phyloP scores from a whole-genome alignment of 2,113 vertebrate species.

The Dicaeum eximium region DNA sequence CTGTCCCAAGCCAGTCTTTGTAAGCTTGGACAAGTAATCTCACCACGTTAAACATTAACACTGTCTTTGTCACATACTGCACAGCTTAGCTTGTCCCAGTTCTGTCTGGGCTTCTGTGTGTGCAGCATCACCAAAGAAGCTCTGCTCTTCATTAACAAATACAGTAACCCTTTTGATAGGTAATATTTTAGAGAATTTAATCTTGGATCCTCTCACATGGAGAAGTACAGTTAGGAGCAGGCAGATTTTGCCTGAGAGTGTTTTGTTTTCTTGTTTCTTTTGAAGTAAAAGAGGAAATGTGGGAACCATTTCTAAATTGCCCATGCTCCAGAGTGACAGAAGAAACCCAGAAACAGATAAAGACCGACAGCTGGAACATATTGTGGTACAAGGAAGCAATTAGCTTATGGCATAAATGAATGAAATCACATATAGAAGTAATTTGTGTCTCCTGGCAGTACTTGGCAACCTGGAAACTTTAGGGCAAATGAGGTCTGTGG shows the following conservation, averaged over 20 bases:
- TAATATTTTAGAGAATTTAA: neutral
- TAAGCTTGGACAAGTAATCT: neutral
- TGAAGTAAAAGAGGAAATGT: slow-evolving; percentile 45
- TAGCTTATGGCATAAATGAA: slow-evolving; percentile 19
- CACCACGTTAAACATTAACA: neutral
- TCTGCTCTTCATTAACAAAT: neutral
- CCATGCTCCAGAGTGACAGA: slow-evolving; percentile 5
- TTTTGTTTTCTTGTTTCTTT: slow-evolving; percentile 37
- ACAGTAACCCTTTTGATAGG: neutral
- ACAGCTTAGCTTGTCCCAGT: neutral
- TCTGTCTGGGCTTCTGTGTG: neutral
- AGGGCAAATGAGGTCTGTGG: neutral
- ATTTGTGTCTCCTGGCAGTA: neutral
- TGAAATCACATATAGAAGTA: slow-evolving; percentile 26
- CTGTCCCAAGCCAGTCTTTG: neutral
- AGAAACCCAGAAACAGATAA: slow-evolving; percentile 55
- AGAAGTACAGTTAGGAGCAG: neutral
- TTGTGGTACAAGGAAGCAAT: slow-evolving; percentile 38
- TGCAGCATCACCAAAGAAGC: neutral
- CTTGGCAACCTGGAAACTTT: neutral
- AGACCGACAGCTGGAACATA: slow-evolving; percentile 34
- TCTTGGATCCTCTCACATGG: neutral
- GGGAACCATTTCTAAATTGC: slow-evolving; percentile 61
- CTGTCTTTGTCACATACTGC: neutral
- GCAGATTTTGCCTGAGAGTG: neutral